Base-by-base conservation (phyloP, 2,888 invertebrate species). In the Melieria picta region DNA sequence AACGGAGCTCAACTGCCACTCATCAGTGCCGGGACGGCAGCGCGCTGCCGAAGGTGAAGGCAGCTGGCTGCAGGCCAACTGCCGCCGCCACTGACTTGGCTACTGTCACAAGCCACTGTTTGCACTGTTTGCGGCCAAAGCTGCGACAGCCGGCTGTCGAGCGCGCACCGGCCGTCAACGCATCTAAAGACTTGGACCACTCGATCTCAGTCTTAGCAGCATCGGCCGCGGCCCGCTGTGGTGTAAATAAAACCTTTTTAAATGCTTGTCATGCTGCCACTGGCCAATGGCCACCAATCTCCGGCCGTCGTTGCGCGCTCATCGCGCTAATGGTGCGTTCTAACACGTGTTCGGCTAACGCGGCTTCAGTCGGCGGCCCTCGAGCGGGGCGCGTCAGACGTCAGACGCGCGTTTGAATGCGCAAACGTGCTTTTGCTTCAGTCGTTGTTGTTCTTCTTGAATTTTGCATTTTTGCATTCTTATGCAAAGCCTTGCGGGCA, bases 231-330 rank as follows among this genome's bases (percentile, higher is more conserved):
- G n/a, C 57, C 48, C 65, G 69, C 63, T 58, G 75, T 79, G 80
- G 78, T 79, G 77, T 76, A 80, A 82, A 80, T 82, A 82, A 83
- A 80, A 82, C 77, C 82, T 79, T 82, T 83, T 79, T 83, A 83
- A 83, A 81, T 79, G 83, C 79, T 82, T 83, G 83, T 83, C 83
- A 81, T 80, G 79, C 78, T 72, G 60, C 60, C 60, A 67, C 67
- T 50, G 56, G 65, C 65, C 56, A 65, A 10, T 65, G 56, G 10
- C 65, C 65, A 56, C 56, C 47, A 46, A 46, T 13, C 46, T 16
- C 63, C 16, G 16, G 62, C 16, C 55, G 45, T n/a, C 16, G 60
- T n/a, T 67, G 16, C 43, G 60, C 52, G 43, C 61, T 52, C 45
- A 30, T 30, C 30, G 9, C 13, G 45, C 60, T 61, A 67, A 60